phyloP scores from a whole-genome alignment of 1,140 invertebrate species.

The Trichoplusia ni region DNA sequence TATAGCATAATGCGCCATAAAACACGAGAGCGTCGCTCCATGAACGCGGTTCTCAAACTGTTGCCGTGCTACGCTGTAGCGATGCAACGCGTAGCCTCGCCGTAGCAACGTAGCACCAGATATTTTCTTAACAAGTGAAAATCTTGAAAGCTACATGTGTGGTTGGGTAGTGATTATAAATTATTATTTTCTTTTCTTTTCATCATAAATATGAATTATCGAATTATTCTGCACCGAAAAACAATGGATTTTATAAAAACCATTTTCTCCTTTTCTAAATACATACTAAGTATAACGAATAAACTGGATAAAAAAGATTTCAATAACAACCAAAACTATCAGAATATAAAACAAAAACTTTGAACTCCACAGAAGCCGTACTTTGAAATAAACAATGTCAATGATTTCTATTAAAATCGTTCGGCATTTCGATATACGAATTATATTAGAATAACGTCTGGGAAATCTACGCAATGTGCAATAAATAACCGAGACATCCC shows the following conservation, averaged over 20 bases:
- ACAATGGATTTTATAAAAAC: too few species aligned
- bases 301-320: background rate
- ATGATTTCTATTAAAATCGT: conserved; percentile 77
- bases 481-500: conserved; percentile 61
- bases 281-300: background rate
- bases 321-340: background rate
- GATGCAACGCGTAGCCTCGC: too few species aligned
- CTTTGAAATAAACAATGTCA: conserved; percentile 77
- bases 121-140: too few species aligned
- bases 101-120: conserved; percentile 47
- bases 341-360: conserved; percentile 45
- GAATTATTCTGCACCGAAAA: too few species aligned
- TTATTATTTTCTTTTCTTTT: too few species aligned
- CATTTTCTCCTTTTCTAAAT: too few species aligned
- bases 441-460: conserved; percentile 74
- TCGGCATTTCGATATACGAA: conserved; percentile 76
- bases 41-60: conserved; percentile 63
- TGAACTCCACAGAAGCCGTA: conserved; percentile 60
- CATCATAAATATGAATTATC: too few species aligned
- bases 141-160: too few species aligned
- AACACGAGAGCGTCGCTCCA: conserved; percentile 60
- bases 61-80: conserved; percentile 25
- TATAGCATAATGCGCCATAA: conserved; percentile 79
- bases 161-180: too few species aligned
- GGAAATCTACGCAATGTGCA: conserved; percentile 70